These are phyloP conservation scores for Xerus inauris DNA, from an alignment of 2,113 vertebrate species.

Conservation along the genomic window DNA sequence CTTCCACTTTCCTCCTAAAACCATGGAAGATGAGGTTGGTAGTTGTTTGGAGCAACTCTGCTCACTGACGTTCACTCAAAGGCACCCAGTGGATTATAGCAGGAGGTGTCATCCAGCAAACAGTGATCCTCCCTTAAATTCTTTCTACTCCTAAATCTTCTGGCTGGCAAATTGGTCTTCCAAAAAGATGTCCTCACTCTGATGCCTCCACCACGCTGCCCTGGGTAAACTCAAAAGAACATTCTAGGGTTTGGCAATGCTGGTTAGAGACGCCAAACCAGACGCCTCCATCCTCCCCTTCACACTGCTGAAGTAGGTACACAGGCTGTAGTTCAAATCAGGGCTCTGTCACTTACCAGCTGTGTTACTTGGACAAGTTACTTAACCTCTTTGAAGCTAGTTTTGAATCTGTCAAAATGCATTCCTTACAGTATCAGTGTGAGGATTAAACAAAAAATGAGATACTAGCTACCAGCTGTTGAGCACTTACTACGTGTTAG, in stretches of 20 bases:
- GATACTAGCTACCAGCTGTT: not conserved
- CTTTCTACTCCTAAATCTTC: not conserved
- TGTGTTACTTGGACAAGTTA: not conserved
- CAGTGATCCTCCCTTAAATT: not conserved
- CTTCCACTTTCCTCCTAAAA: not conserved
- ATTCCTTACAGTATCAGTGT: not conserved
- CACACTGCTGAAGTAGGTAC: not conserved
- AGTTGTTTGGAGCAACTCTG: not conserved
- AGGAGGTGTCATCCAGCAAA: not conserved
- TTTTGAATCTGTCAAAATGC: not conserved
- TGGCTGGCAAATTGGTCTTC: not conserved
- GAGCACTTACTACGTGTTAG: not conserved
- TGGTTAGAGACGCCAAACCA: not conserved
- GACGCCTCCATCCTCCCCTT: not conserved
- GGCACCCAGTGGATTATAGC: not conserved
- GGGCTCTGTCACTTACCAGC: not conserved
- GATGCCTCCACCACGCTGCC: not conserved
- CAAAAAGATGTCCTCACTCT: not conserved
- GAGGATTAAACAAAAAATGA: not conserved
- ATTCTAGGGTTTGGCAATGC: not conserved
- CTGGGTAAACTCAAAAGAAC: not conserved
- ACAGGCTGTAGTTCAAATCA: not conserved
- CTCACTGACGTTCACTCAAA: not conserved
- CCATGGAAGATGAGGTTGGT: not conserved
- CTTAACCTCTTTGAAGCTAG: not conserved